phyloP scores from a whole-genome alignment of 2,113 vertebrate species.

The Sphyrna mokarran region DNA sequence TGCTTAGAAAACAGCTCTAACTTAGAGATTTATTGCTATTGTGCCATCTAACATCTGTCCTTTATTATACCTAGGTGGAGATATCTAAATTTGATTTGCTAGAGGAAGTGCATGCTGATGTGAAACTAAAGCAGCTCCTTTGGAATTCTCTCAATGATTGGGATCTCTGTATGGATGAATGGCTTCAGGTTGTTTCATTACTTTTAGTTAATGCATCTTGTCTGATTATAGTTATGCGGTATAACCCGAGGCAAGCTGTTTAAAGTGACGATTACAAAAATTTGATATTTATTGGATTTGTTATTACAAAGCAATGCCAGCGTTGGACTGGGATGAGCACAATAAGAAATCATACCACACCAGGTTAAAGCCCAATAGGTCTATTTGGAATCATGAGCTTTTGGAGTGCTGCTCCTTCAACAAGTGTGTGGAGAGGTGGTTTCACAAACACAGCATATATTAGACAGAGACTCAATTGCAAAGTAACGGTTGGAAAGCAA shows the following conservation, averaged over 20 bases:
- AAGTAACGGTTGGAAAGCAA: too few relatives aligned
- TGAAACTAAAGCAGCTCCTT: slow-evolving; percentile 67
- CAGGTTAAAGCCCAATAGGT: too few relatives aligned
- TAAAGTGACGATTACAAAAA: not conserved
- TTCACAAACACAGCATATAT: too few relatives aligned
- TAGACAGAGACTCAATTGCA: too few relatives aligned
- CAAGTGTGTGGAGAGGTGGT: too few relatives aligned
- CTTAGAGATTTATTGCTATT: not conserved
- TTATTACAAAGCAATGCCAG: too few relatives aligned
- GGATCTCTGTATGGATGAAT: slow-evolving; percentile 59
- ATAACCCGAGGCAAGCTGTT: not conserved
- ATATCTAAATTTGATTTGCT: slow-evolving; percentile 67
- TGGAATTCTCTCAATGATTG: slow-evolving; percentile 71
- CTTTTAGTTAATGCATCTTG: not conserved
- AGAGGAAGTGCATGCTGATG: slow-evolving; percentile 61
- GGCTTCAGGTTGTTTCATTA: slow-evolving; percentile 57
- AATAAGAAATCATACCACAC: too few relatives aligned
- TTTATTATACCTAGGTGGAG: slow-evolving; percentile 57
- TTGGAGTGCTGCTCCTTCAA: too few relatives aligned
- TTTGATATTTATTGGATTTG: not conserved
- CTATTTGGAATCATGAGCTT: too few relatives aligned
- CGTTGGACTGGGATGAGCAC: too few relatives aligned
- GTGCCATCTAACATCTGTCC: not conserved
- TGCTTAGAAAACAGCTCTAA: not conserved
- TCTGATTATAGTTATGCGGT: not conserved